phyloP scores from a whole-genome alignment of 2,888 invertebrate species.

The Himalopsyche kuldschensis region DNA sequence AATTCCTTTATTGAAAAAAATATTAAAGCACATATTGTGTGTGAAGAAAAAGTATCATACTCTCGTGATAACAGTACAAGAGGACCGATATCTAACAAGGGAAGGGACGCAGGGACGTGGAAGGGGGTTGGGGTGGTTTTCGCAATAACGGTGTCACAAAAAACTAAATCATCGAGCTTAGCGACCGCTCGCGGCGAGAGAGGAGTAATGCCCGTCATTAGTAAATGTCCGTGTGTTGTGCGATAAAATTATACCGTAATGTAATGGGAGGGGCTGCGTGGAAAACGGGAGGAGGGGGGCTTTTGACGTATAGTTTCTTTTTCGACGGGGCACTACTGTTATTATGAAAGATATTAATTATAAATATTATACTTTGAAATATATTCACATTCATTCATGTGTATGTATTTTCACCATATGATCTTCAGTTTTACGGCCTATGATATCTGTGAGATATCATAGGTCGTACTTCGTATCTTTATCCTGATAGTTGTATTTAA shows the following conservation, averaged over 20 bases:
- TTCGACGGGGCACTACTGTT: background rate
- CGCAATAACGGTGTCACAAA: conserved; percentile 31
- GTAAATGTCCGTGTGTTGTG: conserved; percentile 40
- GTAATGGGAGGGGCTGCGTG: background rate
- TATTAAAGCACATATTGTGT: too few relatives aligned
- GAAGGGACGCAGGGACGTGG: background rate
- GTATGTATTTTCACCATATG: too few relatives aligned
- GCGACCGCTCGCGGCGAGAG: conserved; percentile 28
- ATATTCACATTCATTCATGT: too few relatives aligned
- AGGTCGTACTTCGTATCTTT: too few relatives aligned
- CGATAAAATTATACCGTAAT: conserved; percentile 38
- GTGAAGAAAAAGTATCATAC: background rate
- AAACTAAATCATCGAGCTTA: conserved; percentile 39
- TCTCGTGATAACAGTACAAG: background rate
- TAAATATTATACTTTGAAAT: background rate
- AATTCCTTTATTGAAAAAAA: too few relatives aligned
- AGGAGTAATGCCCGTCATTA: conserved; percentile 40
- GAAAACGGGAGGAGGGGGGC: background rate
- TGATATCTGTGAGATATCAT: too few relatives aligned
- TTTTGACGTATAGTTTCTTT: background rate
- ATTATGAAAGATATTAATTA: background rate
- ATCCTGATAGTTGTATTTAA: too few relatives aligned
- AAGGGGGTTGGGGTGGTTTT: background rate
- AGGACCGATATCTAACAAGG: background rate
- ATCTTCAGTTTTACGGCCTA: too few relatives aligned